Base-by-base conservation (phyloP, 2,113 vertebrate species). In the Myotis lucifugus region DNA sequence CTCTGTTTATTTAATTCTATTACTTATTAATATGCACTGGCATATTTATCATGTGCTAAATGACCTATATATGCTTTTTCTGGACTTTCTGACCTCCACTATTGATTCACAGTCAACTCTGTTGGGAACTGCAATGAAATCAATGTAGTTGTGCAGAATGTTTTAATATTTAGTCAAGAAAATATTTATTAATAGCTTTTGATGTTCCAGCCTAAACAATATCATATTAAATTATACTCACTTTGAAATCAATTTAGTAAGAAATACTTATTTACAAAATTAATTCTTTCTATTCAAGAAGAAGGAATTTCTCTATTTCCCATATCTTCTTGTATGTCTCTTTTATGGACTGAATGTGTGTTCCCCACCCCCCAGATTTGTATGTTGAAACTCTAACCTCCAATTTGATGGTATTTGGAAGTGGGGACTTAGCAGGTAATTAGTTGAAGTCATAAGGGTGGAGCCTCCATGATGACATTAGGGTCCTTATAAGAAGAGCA, bases 151-250 rank as follows among this genome's bases (percentile, higher is more conserved):
- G 76, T 84, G 25, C 21, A 91, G 34, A 9, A 46, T 81, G 74
- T 50, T 95, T 93, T 93, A 87, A 76, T 94, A 86, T 90, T 90
- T 82, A 78, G 78, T 70, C 40, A 66, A 82, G 54, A 50, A 83
- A 27, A 52, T 74, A 70, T 61, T 14, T 91, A 4, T 59, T 64
- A 93, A 86, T 76, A 46, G 5, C 19, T 83, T 79, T 89, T 46
- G 23, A 76, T 74, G 19, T 85, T 79, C 11, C 4, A 67, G n/a
- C 3, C 17, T 67, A 34, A 50, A 72, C 21, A 67, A 67, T 67
- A 90, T 54, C 48, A 66, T 89, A 79, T 86, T 89, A 40, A 67
- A 61, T 54, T 94, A 18, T 11, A 52, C 87, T 87, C 32, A 52
- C 15, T 70, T 66, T 69, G 61, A 91, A 91, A 23, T 77, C 29